These are phyloP conservation scores for Drosophila fungiperda DNA, from an alignment of 2,888 invertebrate species.

Conservation along the genomic window DNA sequence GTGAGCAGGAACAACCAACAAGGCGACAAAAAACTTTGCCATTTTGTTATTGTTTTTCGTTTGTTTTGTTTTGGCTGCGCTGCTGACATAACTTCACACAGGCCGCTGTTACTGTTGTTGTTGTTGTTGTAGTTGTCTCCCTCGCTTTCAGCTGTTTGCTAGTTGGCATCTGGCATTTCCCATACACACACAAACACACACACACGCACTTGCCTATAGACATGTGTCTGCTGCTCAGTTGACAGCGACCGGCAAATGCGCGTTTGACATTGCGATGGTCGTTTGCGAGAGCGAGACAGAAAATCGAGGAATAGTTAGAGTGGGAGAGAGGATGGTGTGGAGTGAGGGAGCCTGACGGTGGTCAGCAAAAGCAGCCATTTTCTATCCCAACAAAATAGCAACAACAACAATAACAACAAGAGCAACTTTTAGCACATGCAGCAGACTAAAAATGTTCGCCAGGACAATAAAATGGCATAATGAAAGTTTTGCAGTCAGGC, in stretches of 20 bases:
- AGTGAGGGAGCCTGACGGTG: conserved; percentile 26
- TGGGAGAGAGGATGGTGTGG: background rate
- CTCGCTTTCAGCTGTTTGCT: conserved; percentile 45
- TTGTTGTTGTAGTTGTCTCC: conserved; percentile 28
- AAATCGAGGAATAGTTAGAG: background rate
- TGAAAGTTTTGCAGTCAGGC: conserved; percentile 63
- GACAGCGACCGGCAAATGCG: conserved; percentile 55
- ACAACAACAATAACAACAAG: conserved; percentile 20
- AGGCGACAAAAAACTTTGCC: conserved; percentile 45
- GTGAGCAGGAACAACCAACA: conserved; percentile 18
- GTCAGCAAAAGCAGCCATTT: conserved; percentile 57
- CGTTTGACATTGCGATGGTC: conserved; percentile 63
- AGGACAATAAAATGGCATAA: conserved; percentile 77
- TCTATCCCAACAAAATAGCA: conserved; percentile 37
- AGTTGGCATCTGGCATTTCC: conserved; percentile 43
- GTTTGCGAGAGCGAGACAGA: conserved; percentile 10
- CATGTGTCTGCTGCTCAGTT: conserved; percentile 12
- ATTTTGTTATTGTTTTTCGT: conserved; percentile 58
- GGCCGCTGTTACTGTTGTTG: conserved; percentile 13
- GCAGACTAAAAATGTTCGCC: conserved; percentile 63
- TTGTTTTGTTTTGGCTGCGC: conserved; percentile 44
- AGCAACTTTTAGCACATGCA: conserved; percentile 37
- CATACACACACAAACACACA: conserved; percentile 12
- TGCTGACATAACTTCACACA: conserved; percentile 38
- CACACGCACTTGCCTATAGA: conserved; percentile 4